Base-by-base conservation (phyloP, 2,113 vertebrate genomes). In the Ceuthmochares aereus region DNA sequence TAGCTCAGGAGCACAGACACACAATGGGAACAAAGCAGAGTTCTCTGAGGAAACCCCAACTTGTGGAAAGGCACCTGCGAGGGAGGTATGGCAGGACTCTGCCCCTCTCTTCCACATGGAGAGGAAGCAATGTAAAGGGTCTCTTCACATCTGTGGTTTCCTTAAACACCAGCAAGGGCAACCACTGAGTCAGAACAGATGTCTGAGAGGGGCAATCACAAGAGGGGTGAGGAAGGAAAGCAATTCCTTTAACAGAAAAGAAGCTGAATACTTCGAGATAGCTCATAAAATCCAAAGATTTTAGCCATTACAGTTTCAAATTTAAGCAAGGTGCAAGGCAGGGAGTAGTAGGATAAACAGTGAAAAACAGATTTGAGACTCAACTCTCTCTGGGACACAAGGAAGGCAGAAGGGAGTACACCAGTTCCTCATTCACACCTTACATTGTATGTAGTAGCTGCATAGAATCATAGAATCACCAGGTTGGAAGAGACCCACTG, bases 21-120 rank as follows among this genome's bases (percentile, higher is more conserved):
- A 49, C 27, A n/a, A 19, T 0, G 3, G 29, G 27, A 7, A 76
- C 10, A 64, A 15, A 72, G 30, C n/a, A 1, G 0, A 12, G 30
- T 32, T 47, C 66, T 30, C 3, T 16, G 15, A 42, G 22, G 18
- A 36, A 34, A 59, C 42, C 45, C 45, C 34, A 18, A 1, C 15
- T 6, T 7, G 1, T 2, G 5, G 59, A 54, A 73, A 79, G 84
- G 60, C 40, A 43, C 30, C 45, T 47, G 17, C 45, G 34, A 32
- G 45, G 36, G 25, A 52, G 17, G 12, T 20, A 18, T 6, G 11
- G n/a, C 37, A 77, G 40, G 10, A 3, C 36, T 32, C 36, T 64
- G 27, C 52, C 27, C 36, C 32, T 56, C 30, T 5, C 52, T 56
- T 54, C 14, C 40, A 49, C 18, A 8, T 0, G 7, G 18, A 5